Percentiles rank a stretch among this genome's conserved stretches.
These are phyloP conservation scores for Pedetes capensis DNA, from an alignment of 2,113 vertebrate species.

Conservation along the genomic window DNA sequence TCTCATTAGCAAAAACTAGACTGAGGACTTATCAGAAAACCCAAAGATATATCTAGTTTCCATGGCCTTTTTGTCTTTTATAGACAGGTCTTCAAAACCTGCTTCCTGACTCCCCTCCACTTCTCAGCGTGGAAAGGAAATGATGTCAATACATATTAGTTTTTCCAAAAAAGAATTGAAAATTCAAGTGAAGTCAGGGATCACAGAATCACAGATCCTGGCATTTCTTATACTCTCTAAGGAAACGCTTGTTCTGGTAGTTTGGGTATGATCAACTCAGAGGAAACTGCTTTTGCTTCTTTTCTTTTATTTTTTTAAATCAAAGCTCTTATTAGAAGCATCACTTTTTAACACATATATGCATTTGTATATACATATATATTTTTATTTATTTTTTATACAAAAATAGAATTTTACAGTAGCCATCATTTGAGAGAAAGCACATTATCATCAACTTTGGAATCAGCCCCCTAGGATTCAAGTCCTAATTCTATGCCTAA, in stretches of 20 bases:
- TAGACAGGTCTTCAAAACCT: background rate
- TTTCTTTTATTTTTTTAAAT: background rate
- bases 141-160: background rate
- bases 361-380: background rate
- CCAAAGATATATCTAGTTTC: background rate
- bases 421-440: background rate
- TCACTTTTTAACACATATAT: background rate
- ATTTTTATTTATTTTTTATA: background rate
- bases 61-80: conserved; percentile 24
- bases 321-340: background rate
- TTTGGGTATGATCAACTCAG: background rate
- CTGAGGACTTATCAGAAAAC: background rate
- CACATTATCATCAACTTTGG: background rate
- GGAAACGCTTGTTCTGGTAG: background rate
- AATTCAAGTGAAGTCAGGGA: conserved; percentile 6
- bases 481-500: background rate
- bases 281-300: background rate
- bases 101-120: background rate
- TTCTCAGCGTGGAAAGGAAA: background rate
- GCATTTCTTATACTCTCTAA: background rate
- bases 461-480: background rate
- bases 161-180: background rate
- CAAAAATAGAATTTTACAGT: conserved; percentile 14
- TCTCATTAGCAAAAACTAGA: background rate
- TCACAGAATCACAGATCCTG: background rate